Evolutionary conservation across 1,140 invertebrate genomes (phyloP).

Genomic region (Drosophila arizonae): DNA sequence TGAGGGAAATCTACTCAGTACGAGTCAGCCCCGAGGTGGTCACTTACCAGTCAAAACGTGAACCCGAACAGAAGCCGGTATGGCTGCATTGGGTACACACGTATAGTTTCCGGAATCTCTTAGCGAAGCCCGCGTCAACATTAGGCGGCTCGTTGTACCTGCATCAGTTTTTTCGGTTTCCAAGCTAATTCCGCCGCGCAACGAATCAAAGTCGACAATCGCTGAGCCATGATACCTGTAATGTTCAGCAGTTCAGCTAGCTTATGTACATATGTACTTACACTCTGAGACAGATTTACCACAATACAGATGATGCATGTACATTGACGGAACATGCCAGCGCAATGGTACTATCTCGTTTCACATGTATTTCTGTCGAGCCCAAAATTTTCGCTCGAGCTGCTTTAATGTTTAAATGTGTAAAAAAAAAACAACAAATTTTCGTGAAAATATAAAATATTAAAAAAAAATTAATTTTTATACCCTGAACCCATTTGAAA

Average conservation of each 20-base stretch:
- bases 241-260: not conserved
- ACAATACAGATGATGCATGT: constrained; percentile 87
- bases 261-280: too few species aligned
- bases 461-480: too few species aligned
- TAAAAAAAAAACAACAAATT: not conserved
- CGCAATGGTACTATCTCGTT: constrained; percentile 95
- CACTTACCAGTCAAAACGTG: constrained; percentile 94
- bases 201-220: constrained; percentile 93
- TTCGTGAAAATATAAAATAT: too few species aligned
- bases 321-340: constrained; percentile 94
- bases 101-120: constrained; percentile 95
- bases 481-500: too few species aligned
- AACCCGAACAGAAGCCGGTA: constrained; percentile 92
- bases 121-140: constrained; percentile 92
- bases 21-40: too few species aligned
- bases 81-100: constrained; percentile 93
- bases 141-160: constrained; percentile 93
- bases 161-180: constrained; percentile 95
- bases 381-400: constrained; percentile 93
- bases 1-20: not conserved
- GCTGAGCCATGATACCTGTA: constrained; percentile 89
- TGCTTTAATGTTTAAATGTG: constrained; percentile 84
- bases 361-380: constrained; percentile 93
- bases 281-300: constrained; percentile 44
- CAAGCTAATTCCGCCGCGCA: constrained; percentile 92